These are phyloP conservation scores for Odontamblyopus rebecca DNA, from an alignment of 2,797 vertebrate genomes.

Conservation along the genomic window DNA sequence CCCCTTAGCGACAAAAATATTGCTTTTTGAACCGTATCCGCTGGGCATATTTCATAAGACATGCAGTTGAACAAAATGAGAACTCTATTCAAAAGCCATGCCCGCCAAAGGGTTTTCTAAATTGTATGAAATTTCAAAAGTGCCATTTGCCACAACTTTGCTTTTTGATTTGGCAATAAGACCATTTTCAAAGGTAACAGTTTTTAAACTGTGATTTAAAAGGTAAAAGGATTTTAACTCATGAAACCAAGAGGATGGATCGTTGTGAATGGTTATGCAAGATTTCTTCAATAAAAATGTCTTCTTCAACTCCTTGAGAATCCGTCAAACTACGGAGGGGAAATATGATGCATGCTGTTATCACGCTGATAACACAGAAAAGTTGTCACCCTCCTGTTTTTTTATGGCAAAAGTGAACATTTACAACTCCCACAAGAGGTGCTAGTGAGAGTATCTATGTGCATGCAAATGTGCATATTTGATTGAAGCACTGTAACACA, in stretches of 20 bases:
- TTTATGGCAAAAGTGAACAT: slow-evolving; percentile 24
- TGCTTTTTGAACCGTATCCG: slow-evolving; percentile 19
- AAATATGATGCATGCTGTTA: slow-evolving; percentile 25
- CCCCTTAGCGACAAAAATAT: slow-evolving; percentile 10
- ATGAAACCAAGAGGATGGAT: slow-evolving; percentile 30
- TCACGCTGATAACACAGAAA: slow-evolving; percentile 27
- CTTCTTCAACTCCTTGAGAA: slow-evolving; percentile 28
- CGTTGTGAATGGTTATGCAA: slow-evolving; percentile 30
- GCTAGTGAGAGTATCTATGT: background rate
- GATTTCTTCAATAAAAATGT: slow-evolving; percentile 37
- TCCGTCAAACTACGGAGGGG: slow-evolving; percentile 22
- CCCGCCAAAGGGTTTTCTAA: slow-evolving; percentile 18
- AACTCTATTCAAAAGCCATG: slow-evolving; percentile 11
- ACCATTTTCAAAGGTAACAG: slow-evolving; percentile 19
- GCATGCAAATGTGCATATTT: too few relatives aligned
- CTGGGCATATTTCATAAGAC: slow-evolving; percentile 20
- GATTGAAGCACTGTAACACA: too few relatives aligned
- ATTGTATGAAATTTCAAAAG: slow-evolving; percentile 29
- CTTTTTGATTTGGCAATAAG: slow-evolving; percentile 23
- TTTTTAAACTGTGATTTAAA: slow-evolving; percentile 14
- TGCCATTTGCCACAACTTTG: slow-evolving; percentile 15
- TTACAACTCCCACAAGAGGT: background rate
- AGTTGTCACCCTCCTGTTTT: slow-evolving; percentile 42
- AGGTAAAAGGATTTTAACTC: slow-evolving; percentile 29
- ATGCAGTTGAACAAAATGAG: slow-evolving; percentile 20